Conservation (phyloP, 92 coral and sea anemone genomes). For the Chrysogorgia sp. region DNA sequence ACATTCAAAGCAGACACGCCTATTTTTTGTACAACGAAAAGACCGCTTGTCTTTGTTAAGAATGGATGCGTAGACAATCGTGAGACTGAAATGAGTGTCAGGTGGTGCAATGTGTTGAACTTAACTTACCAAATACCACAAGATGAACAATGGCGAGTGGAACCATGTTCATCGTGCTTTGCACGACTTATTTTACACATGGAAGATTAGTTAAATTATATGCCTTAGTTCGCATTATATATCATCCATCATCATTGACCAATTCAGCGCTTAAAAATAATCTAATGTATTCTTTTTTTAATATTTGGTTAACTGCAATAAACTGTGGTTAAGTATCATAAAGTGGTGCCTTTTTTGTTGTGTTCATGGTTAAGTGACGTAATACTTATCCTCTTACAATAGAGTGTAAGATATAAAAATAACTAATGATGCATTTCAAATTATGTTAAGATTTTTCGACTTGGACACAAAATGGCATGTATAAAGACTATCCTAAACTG, state of each 20-base stretch:
- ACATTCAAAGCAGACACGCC: slow-evolving; percentile 48
- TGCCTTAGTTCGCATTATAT: too few relatives aligned
- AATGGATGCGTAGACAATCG: slow-evolving; percentile 42
- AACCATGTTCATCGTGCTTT: slow-evolving; percentile 43
- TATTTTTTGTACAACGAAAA: slow-evolving; percentile 51
- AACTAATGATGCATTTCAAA: too few relatives aligned
- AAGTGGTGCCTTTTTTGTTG: background rate
- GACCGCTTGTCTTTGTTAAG: slow-evolving; percentile 30
- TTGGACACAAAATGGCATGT: too few relatives aligned
- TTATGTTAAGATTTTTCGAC: too few relatives aligned
- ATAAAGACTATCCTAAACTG: too few relatives aligned
- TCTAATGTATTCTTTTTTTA: background rate
- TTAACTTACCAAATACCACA: slow-evolving; percentile 46
- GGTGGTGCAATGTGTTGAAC: slow-evolving; percentile 26
- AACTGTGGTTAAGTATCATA: slow-evolving; percentile 6
- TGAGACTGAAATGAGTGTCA: slow-evolving; percentile 63
- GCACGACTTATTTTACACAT: slow-evolving; percentile 1
- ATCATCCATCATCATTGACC: slow-evolving; percentile 15
- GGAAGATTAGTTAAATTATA: background rate
- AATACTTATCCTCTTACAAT: background rate
- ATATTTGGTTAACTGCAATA: too few relatives aligned
- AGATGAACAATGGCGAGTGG: slow-evolving; percentile 39
- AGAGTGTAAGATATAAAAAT: too few relatives aligned
- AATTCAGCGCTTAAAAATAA: background rate
- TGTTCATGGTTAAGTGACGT: slow-evolving; percentile 1